A percentile compares a stretch with the other conserved stretches of the same genome.
Conservation (phyloP, 2,797 vertebrate species). For the Sphenodon punctatus region DNA sequence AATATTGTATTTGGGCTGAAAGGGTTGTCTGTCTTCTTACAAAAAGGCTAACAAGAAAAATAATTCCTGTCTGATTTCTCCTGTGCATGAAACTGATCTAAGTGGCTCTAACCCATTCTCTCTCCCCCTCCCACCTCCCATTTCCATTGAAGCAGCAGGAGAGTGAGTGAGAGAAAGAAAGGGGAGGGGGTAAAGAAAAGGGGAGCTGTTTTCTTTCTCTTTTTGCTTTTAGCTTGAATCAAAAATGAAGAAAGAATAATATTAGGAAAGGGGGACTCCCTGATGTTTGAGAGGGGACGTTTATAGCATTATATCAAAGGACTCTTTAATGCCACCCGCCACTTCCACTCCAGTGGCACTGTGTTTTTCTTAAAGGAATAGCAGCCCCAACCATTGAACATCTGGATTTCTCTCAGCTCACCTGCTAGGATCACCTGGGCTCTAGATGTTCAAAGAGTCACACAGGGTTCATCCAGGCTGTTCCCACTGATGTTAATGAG, state of each 20-base stretch:
- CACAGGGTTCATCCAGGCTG: background rate
- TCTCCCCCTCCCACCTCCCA: background rate
- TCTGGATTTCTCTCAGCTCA: constrained; percentile 58
- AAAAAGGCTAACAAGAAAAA: constrained; percentile 70
- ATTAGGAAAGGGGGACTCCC: constrained; percentile 54
- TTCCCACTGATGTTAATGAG: constrained; percentile 2
- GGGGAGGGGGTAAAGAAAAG: background rate
- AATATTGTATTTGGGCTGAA: constrained; percentile 77
- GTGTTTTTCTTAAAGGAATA: constrained; percentile 1
- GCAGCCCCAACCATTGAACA: background rate
- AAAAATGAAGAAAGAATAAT: constrained; percentile 62
- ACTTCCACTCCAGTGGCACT: constrained; percentile 17
- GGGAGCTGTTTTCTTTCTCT: constrained; percentile 41
- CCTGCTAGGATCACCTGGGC: constrained; percentile 61
- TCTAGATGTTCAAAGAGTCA: constrained; percentile 57
- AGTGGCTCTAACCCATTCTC: constrained; percentile 6
- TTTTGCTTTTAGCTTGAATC: constrained; percentile 58
- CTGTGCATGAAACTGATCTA: constrained; percentile 43
- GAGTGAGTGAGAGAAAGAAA: background rate
- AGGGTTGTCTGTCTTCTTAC: constrained; percentile 71
- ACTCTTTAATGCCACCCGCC: constrained; percentile 37
- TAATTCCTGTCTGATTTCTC: constrained; percentile 66
- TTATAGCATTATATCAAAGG: constrained; percentile 62
- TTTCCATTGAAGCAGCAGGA: background rate
- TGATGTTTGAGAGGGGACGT: constrained; percentile 27